Evolutionary conservation across 2,797 vertebrate species (phyloP), one percentile per base, ranked within the genome.

Genomic region (Hippopotamyrus pictus): DNA sequence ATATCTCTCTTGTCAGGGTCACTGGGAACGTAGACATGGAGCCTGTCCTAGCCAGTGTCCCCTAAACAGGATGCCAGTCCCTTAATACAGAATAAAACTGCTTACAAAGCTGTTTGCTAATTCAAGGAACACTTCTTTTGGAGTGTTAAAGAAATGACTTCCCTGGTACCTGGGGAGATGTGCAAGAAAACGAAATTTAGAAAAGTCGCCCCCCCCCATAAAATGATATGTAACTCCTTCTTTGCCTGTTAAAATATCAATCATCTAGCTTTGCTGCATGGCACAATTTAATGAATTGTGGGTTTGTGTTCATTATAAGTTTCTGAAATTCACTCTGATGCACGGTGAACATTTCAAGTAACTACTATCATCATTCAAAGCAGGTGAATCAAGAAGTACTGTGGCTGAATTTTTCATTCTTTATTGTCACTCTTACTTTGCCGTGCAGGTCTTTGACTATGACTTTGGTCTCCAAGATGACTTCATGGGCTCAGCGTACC

Each of bases 401-500:
- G 33, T 50, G 33, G 19, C 1, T 3, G 14, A 59, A 25, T 59
- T 57, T 86, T 87, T 29, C 4, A 11, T 84, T 50, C 48, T 0
- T 50, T 25, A 73, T 17, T 73, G 22, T 48, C 5, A 22, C 44
- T 83, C 44, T 22, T 84, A 22, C 48, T 51, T 84, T 84, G 25
- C 44, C n/a, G 54, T 90, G 22, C 91, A 97, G 97, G 97, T 97
- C 73, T 99, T 98, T 95, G 98, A 99, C 93, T 99, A 99, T 96
- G 98, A 99, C 93, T 99, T 99, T 94, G 98, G 98, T 85, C 95
- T 99, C 91, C 98, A 99, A 89, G 98, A 99, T 96, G 98, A 99
- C 93, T 99, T 99, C 86, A 99, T 99, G 96, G 98, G 98, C 22
- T 99, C 98, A 0, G 97, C 97, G 0, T 97, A 97, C 93, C 95